A percentile compares a stretch with the other conserved stretches of the same genome.
Evolutionary conservation across 2,797 vertebrate species (phyloP).

Genomic region (Pampus argenteus): DNA sequence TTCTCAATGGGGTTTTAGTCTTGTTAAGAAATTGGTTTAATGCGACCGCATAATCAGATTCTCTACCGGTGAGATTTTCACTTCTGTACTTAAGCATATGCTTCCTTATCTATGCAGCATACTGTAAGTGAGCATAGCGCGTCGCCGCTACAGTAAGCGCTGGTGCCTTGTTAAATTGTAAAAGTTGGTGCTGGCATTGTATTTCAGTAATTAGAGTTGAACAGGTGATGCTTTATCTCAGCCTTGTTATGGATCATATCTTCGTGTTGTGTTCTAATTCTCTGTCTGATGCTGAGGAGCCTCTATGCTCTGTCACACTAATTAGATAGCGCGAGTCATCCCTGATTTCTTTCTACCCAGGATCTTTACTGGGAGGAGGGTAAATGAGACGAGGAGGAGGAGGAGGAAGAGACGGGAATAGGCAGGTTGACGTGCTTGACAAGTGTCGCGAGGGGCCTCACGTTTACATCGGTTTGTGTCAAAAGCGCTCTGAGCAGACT

Average conservation of each 20-base stretch:
- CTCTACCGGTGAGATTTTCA: background rate
- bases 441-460: conserved; percentile 51
- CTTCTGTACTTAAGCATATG: background rate
- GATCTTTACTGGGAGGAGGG: conserved; percentile 56
- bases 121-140: conserved; percentile 10
- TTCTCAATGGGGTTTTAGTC: background rate
- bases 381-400: conserved; percentile 24
- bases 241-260: conserved; percentile 78
- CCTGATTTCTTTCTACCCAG: conserved; percentile 54
- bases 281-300: conserved; percentile 70
- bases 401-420: conserved; percentile 28
- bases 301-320: conserved; percentile 78
- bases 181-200: conserved; percentile 55
- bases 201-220: conserved; percentile 77
- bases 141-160: conserved; percentile 22
- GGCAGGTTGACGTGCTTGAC: conserved; percentile 66
- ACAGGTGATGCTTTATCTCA: conserved; percentile 80
- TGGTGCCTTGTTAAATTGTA: conserved; percentile 50
- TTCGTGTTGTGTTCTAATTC: conserved; percentile 73
- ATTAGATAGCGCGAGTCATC: conserved; percentile 77
- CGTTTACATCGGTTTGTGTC: conserved; percentile 62
- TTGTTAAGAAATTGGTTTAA: background rate
- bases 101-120: background rate
- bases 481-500: conserved; percentile 51
- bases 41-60: background rate